Evolutionary conservation across 1,140 invertebrate species (phyloP), one percentile per base, ranked within the genome.

Genomic region (Drosophila auraria): DNA sequence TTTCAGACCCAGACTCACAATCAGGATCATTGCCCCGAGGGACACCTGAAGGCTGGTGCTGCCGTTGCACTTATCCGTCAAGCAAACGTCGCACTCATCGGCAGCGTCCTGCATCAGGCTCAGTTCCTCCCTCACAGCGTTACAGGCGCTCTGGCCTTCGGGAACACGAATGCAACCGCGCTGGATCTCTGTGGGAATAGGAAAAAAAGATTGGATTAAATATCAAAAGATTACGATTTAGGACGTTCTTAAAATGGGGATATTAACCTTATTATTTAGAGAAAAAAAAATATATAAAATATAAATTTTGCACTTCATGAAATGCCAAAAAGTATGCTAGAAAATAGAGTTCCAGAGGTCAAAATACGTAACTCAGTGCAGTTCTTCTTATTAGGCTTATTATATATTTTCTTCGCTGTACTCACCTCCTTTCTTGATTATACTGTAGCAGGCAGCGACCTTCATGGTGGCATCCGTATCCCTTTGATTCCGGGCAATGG

Each of bases 151-250:
- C 58, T 72, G 50, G 0, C 44, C 70, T 0, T 51, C 17, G 0
- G 78, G 76, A 7, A 91, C 69, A 8, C 47, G 60, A 14, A 92
- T 44, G 20, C 91, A 92, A 2, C 91, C 91, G 0, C 78, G 83
- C 2, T 82, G 30, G 12, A 75, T 53, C 11, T 15, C 84, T 89
- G 65, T 23, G 38, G 15, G 5, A 11, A 40, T 11, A 6, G 5
- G 9, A 7, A 44, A 9, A 9, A n/a, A 27, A n/a, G 8, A 30
- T 47, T 49, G 2, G 11, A n/a, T 14, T 17, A 1, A 14, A 36
- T 17, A 7, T 14, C 8, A 9, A 14, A 15, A 2, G 14, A 14
- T 51, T 15, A 25, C 6, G 15, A 15, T n/a, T 44, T 27, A 33
- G 7, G 30, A 30, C 6, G 5, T 30, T 30, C 6, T 30, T 6